Base-by-base conservation (phyloP, 2,888 invertebrate species). In the Marronus borbonicus region DNA sequence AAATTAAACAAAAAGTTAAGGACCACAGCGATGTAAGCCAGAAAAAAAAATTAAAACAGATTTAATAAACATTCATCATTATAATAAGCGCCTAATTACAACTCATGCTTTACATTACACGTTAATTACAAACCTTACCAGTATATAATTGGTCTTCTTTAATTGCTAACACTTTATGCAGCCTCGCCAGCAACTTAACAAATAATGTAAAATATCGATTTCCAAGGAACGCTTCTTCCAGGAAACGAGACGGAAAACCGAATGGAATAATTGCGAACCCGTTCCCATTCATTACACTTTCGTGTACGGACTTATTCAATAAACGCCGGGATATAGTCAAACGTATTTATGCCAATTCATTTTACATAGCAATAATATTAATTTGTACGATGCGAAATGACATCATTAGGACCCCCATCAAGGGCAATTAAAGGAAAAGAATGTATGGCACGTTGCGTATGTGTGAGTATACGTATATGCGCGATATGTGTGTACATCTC, bases 341-440 rank as follows among this genome's bases (percentile, higher is more conserved):
- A 55, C 66, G 52, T 65, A 76, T 66, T 76, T 74, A 74, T 60
- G 72, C 72, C 72, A 74, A 74, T 74, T 74, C 52, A 65, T 64
- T 76, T 66, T 55, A 76, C 64, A 39, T 28, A 20, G 76, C 68
- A 52, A 52, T 68, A 68, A 68, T 76, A 76, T 76, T 76, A 60
- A 76, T 66, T 76, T 68, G 65, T 24, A 24, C 72, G 60, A 14
- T 76, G 76, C 52, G 36, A 62, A 78, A 78, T 78, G 75, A 78
- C 66, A 74, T 68, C 68, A 78, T 78, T 78, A 76, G 69, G 75
- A 52, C 68, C 58, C 64, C 68, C 65, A 76, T 76, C 64, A 64
- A 44, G 65, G 28, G 39, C 64, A 66, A 76, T 66, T 76, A 76
- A 52, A 64, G 55, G 31, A 55, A 65, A 76, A 76, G 76, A 66